Conservation (phyloP, 2,113 vertebrate species). For the Corynorhinus townsendii region DNA sequence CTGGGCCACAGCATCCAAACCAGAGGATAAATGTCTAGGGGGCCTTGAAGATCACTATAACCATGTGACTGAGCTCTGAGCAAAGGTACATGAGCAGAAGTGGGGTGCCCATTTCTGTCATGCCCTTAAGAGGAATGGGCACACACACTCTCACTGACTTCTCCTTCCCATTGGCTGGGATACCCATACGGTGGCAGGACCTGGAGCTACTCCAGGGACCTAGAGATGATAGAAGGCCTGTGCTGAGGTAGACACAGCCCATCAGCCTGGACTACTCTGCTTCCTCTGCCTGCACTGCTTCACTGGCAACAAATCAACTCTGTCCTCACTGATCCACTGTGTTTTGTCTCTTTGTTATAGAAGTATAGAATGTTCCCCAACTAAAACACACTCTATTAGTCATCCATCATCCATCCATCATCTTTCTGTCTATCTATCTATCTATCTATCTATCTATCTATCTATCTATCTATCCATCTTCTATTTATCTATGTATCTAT, state of each 20-base stretch:
- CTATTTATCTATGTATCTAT: no score
- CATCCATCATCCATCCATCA: neutral
- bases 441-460: neutral
- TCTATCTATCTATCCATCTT: neutral
- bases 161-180: neutral
- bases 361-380: neutral
- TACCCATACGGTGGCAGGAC: rapidly evolving
- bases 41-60: rapidly evolving
- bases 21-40: neutral
- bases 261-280: neutral
- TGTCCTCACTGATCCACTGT: neutral
- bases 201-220: neutral
- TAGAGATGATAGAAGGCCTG: neutral
- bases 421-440: neutral
- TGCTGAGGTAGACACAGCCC: neutral
- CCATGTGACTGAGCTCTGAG: neutral
- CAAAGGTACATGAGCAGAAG: neutral
- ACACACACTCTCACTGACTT: neutral
- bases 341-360: neutral
- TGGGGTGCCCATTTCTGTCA: rapidly evolving
- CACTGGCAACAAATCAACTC: neutral
- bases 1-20: neutral
- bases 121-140: neutral
- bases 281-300: neutral
- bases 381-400: neutral